A percentile compares a stretch with the other conserved stretches of the same genome.
phyloP scores from a whole-genome alignment of 2,888 invertebrate genomes.

The Girardia tigrina region DNA sequence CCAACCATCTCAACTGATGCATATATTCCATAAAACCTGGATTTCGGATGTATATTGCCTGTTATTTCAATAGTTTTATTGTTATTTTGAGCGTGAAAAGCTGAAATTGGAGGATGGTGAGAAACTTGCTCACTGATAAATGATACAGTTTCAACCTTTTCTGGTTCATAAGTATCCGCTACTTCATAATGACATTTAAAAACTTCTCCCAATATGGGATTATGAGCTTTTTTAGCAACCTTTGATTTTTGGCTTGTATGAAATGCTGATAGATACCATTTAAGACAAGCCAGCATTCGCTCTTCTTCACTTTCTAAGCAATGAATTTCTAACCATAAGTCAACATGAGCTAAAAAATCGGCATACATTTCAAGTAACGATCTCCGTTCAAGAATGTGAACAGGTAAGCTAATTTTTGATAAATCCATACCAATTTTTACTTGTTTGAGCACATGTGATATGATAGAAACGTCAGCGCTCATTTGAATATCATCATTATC shows the following conservation, averaged over 20 bases:
- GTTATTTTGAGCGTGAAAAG: constrained; percentile 91
- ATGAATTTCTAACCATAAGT: constrained; percentile 56
- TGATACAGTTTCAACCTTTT: constrained; percentile 38
- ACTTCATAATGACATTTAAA: constrained; percentile 56
- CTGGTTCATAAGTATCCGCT: background rate
- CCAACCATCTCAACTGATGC: constrained; percentile 80
- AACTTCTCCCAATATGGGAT: constrained; percentile 82
- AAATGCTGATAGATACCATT: constrained; percentile 94
- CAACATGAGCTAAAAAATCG: constrained; percentile 97
- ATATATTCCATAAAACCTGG: constrained; percentile 90
- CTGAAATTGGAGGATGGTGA: constrained; percentile 95
- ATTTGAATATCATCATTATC: background rate
- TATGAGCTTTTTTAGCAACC: constrained; percentile 90
- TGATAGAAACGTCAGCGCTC: constrained; percentile 59
- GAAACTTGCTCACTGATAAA: constrained; percentile 60
- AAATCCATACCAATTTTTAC: constrained; percentile 98
- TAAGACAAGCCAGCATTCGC: constrained; percentile 78
- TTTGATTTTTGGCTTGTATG: constrained; percentile 91
- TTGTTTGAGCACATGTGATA: constrained; percentile 75
- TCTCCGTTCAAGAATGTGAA: constrained; percentile 88
- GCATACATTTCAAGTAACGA: constrained; percentile 98
- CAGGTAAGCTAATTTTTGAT: constrained; percentile 92
- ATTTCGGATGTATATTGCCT: constrained; percentile 96
- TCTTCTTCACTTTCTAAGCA: constrained; percentile 54
- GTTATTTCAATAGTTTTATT: constrained; percentile 75